phyloP scores from a whole-genome alignment of 2,113 vertebrate species.

The Centropristis striata region DNA sequence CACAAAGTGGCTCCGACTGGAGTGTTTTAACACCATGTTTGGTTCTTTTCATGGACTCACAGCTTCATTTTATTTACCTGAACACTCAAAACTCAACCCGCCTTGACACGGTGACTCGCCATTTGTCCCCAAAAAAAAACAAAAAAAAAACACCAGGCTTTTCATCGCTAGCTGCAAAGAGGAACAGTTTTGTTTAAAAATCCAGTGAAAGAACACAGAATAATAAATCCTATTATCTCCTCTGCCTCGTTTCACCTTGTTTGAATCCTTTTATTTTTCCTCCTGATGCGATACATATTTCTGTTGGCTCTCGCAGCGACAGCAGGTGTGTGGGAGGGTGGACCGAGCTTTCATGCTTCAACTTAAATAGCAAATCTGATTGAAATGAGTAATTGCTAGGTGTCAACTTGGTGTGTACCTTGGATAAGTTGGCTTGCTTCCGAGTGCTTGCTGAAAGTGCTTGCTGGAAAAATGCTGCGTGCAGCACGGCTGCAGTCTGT shows the following conservation, averaged over 20 bases:
- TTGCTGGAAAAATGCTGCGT: background rate
- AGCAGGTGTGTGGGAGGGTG: slow-evolving; percentile 74
- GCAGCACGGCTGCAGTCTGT: background rate
- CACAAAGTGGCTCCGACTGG: background rate
- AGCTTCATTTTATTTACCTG: slow-evolving; percentile 26
- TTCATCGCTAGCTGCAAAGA: slow-evolving; percentile 21
- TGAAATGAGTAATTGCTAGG: slow-evolving; percentile 44
- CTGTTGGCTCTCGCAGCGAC: slow-evolving; percentile 40
- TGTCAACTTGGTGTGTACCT: slow-evolving; percentile 32
- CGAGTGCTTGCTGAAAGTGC: background rate
- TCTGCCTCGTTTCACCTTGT: slow-evolving; percentile 6
- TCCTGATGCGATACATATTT: slow-evolving; percentile 5
- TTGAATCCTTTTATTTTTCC: background rate
- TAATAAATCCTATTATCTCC: slow-evolving; percentile 40
- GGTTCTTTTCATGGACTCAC: background rate
- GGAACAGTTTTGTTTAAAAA: slow-evolving; percentile 26
- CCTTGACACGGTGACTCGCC: background rate
- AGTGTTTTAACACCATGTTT: background rate
- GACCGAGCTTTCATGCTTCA: slow-evolving; percentile 43
- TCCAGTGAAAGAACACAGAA: slow-evolving; percentile 7
- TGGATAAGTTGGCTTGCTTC: background rate
- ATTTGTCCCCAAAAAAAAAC: too few species aligned
- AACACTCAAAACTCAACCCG: background rate
- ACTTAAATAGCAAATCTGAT: slow-evolving; percentile 59
- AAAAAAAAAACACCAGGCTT: slow-evolving; percentile 15